These are phyloP conservation scores for Oryzias curvinotus DNA, from an alignment of 2,113 vertebrate species.

Conservation along the genomic window DNA sequence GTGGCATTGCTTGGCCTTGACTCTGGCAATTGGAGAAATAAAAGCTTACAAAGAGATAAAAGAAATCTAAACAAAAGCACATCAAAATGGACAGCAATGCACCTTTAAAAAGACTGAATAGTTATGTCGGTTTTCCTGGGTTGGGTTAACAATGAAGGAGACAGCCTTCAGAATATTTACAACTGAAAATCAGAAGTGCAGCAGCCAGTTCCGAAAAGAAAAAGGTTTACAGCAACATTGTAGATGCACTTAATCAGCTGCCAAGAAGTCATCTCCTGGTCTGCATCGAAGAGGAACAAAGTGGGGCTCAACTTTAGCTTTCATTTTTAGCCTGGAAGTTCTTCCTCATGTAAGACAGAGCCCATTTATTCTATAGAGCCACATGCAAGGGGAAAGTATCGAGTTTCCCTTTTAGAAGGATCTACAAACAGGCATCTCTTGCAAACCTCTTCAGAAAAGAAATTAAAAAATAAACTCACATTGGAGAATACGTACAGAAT, in stretches of 20 bases:
- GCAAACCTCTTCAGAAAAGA: conserved; percentile 23
- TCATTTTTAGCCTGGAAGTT: conserved; percentile 14
- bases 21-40: conserved; percentile 29
- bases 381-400: conserved; percentile 58
- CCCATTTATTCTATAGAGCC: conserved; percentile 21
- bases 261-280: conserved; percentile 48
- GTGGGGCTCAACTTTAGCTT: conserved; percentile 14
- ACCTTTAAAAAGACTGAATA: conserved; percentile 35
- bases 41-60: conserved; percentile 26
- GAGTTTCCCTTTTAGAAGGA: conserved; percentile 56
- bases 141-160: conserved; percentile 27
- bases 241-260: conserved; percentile 54
- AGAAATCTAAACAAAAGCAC: conserved; percentile 23
- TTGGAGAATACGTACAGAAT: conserved; percentile 78
- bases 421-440: conserved; percentile 41
- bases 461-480: conserved; percentile 24
- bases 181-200: conserved; percentile 21
- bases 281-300: conserved; percentile 16
- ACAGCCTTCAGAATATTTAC: conserved; percentile 23
- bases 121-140: conserved; percentile 43
- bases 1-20: conserved; percentile 43
- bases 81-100: conserved; percentile 1
- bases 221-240: conserved; percentile 39
- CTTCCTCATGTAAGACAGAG: conserved; percentile 25
- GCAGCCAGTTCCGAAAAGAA: conserved; percentile 14